Base-by-base conservation (phyloP, 2,113 vertebrate genomes). In the Potamarius usumacintae region DNA sequence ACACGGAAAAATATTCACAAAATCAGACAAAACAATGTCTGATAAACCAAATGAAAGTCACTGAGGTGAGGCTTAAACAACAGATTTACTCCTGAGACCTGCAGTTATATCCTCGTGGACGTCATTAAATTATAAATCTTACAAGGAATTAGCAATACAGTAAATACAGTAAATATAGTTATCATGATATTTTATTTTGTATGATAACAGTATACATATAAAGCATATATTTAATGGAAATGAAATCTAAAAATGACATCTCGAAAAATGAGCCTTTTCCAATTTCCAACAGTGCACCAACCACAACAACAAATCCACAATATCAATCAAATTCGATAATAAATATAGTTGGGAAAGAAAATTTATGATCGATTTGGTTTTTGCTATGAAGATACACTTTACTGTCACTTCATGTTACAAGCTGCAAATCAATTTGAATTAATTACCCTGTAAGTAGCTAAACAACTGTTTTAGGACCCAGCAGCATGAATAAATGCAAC, bases 1-100 rank as follows among this genome's bases (percentile, higher is more conserved):
- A 84, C 81, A 78, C 80, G 10, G 69, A 77, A 80, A 87, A 27
- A 80, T n/a, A 58, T 83, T 57, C 69, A 52, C 1, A 74, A 53
- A 55, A 57, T 52, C 0, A 52, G 10, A 67, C 6, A 48, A 2
- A 74, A 42, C n/a, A 25, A 60, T 7, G 25, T 76, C 27, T 50
- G 42, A 22, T 50, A 20, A 34, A 42, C 6, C 11, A 53, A 52
- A 0, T 20, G 20, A 10, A 34, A 18, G 17, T 34, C 7, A 10
- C 25, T 52, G 72, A 5, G 17, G 71, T 52, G 72, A 5, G 17
- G 71, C 11, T 42, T 18, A 67, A 25, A n/a, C 2, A 65, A 30
- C 4, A 53, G n/a, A 18, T 25, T 42, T 58, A 42, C 17, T 57
- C 15, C 48, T 20, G 62, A 25, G 17, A 42, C 53, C 50, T 57